A percentile compares a stretch with the other conserved stretches of the same genome.
phyloP scores from a whole-genome alignment of 2,888 invertebrate species.

The Patella ulyssiponensis region DNA sequence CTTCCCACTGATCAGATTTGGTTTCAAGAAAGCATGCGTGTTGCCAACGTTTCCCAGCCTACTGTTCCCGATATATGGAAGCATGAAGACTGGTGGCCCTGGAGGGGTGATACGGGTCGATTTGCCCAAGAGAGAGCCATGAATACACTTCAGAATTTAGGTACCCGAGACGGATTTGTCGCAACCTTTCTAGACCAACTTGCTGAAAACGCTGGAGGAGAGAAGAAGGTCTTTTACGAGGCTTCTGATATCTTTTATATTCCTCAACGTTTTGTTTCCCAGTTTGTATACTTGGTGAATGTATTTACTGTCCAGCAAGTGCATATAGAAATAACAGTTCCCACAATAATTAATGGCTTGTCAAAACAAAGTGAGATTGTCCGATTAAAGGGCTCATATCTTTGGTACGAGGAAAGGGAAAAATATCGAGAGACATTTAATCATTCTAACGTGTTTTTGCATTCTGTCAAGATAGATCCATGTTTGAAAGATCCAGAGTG shows the following conservation, averaged over 20 bases:
- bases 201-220: background rate
- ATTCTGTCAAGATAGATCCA: background rate
- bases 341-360: background rate
- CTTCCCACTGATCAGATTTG: slow-evolving; percentile 10
- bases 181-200: background rate
- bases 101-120: background rate
- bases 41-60: background rate
- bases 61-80: slow-evolving; percentile 12
- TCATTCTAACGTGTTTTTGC: background rate
- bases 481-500: background rate
- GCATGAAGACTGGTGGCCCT: background rate
- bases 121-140: background rate
- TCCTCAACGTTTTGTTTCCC: background rate
- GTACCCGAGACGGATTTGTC: background rate
- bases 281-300: background rate
- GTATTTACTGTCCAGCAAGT: background rate
- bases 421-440: background rate
- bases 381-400: background rate
- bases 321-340: background rate
- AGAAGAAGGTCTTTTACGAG: background rate
- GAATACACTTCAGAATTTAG: background rate
- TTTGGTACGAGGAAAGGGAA: slow-evolving; percentile 1
- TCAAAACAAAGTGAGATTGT: background rate
- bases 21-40: slow-evolving; percentile 17
- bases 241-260: background rate